phyloP scores from a whole-genome alignment of 2,888 invertebrate species.

The Griposia aprilina region DNA sequence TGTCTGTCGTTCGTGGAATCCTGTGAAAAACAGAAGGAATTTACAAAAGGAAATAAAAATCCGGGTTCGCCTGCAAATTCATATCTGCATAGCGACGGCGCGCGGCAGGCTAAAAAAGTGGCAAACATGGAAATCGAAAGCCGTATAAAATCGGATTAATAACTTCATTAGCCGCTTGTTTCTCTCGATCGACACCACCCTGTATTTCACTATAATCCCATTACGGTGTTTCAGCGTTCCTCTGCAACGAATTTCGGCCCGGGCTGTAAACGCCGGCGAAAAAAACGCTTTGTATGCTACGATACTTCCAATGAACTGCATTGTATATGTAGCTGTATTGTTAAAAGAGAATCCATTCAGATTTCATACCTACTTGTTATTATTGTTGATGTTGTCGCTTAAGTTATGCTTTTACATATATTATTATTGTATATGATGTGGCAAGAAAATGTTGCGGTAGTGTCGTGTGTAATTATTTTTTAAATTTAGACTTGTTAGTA shows the following conservation, averaged over 20 bases:
- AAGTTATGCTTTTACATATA: background rate
- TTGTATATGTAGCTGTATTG: conserved; percentile 39
- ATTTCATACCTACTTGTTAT: conserved; percentile 19
- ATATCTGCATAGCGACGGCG: conserved; percentile 68
- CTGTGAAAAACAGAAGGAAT: conserved; percentile 73
- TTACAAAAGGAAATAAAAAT: conserved; percentile 53
- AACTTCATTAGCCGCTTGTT: conserved; percentile 90
- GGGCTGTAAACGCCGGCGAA: conserved; percentile 64
- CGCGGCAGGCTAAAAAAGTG: conserved; percentile 76
- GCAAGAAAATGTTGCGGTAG: background rate
- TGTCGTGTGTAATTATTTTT: background rate
- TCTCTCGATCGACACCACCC: conserved; percentile 88
- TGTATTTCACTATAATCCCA: conserved; percentile 90
- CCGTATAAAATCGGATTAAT: conserved; percentile 89
- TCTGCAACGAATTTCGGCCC: conserved; percentile 79
- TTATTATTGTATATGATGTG: background rate
- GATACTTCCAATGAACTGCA: conserved; percentile 55
- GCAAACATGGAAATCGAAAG: conserved; percentile 82
- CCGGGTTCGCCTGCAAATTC: conserved; percentile 68
- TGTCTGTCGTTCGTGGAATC: conserved; percentile 75
- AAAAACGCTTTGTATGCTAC: conserved; percentile 66
- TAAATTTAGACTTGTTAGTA: background rate
- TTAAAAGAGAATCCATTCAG: conserved; percentile 55
- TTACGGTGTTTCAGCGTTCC: conserved; percentile 81
- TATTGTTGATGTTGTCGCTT: conserved; percentile 20